A percentile compares a stretch with the other conserved stretches of the same genome.
These are phyloP conservation scores for Cheilosia pagana DNA, from an alignment of 2,888 invertebrate genomes.

Conservation along the genomic window DNA sequence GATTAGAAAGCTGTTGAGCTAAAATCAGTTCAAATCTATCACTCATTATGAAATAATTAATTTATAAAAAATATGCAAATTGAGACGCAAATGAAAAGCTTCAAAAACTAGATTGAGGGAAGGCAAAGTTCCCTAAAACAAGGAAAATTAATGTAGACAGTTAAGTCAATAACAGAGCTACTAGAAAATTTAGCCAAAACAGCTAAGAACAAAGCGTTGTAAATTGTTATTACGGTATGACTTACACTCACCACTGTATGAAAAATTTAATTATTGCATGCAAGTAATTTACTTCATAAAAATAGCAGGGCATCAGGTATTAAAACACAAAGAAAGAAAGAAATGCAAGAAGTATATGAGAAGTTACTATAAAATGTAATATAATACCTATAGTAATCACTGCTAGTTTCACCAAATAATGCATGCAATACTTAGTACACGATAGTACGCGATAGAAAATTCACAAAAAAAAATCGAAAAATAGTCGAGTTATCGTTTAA, in stretches of 20 bases:
- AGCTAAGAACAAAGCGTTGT: too few species aligned
- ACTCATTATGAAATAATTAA: not conserved
- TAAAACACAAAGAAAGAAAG: not conserved
- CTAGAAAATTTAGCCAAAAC: not conserved
- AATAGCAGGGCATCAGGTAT: not conserved
- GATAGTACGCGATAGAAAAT: too few species aligned
- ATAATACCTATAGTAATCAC: too few species aligned
- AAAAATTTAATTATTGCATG: not conserved
- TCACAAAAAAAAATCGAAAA: too few species aligned
- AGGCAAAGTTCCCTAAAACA: not conserved
- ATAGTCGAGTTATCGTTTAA: too few species aligned
- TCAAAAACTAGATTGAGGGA: not conserved
- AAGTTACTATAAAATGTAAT: not conserved
- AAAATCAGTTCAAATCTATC: not conserved
- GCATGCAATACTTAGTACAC: not conserved
- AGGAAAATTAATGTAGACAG: not conserved
- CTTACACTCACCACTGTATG: not conserved
- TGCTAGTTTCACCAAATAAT: not conserved
- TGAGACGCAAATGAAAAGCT: not conserved
- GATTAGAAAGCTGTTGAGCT: conserved; percentile 6
- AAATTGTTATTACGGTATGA: not conserved
- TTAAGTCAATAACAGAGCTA: not conserved
- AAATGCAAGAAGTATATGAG: not conserved
- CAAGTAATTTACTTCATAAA: not conserved
- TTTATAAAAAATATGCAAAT: not conserved